Conservation (phyloP, 37 sponge, comb jelly and placozoan species). For the Petrosia ficiformis region DNA sequence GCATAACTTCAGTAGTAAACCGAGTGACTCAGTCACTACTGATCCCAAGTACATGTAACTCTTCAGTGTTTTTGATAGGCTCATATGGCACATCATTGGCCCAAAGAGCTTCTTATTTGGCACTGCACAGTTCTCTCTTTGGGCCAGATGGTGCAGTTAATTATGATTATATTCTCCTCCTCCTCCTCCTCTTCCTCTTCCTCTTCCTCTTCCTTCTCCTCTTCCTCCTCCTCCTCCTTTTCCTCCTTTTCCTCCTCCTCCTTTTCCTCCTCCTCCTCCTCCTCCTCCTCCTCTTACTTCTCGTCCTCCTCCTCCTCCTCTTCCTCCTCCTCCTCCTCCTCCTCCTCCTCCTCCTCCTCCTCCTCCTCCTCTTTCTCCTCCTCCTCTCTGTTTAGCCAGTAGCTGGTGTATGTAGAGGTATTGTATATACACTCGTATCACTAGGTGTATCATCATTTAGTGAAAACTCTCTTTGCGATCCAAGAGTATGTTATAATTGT, state of each 20-base stretch:
- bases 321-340: neutral
- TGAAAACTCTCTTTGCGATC: constrained; percentile 51
- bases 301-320: neutral
- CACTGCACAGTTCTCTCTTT: too few relatives aligned
- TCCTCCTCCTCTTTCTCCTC: too few relatives aligned
- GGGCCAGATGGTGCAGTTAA: too few relatives aligned
- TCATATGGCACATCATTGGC: too few relatives aligned
- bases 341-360: neutral
- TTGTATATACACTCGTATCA: constrained; percentile 34
- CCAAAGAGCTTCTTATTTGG: too few relatives aligned
- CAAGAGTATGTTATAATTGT: constrained; percentile 12
- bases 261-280: neutral
- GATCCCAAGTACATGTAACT: neutral
- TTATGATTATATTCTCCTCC: too few relatives aligned
- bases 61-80: too few relatives aligned
- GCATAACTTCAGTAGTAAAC: neutral
- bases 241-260: too few relatives aligned
- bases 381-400: too few relatives aligned
- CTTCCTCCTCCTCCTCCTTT: too few relatives aligned
- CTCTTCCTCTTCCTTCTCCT: neutral
- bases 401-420: constrained; percentile 9
- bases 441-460: constrained; percentile 29
- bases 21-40: neutral
- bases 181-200: neutral
- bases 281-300: neutral